phyloP scores from a whole-genome alignment of 2,888 invertebrate genomes.

The Phengaris alcon region DNA sequence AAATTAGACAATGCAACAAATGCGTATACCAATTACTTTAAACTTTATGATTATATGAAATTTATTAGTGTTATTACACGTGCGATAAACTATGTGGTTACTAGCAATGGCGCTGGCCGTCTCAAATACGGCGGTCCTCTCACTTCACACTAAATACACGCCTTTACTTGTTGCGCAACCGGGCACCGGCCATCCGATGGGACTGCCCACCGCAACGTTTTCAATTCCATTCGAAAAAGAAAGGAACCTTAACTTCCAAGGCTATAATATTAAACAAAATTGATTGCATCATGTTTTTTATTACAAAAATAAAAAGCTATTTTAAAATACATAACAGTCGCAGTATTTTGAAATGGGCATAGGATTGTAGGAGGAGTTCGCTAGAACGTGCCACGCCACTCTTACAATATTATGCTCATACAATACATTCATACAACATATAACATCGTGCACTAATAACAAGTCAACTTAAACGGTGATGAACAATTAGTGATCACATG shows the following conservation, averaged over 20 bases:
- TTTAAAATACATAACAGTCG: slow-evolving; percentile 68
- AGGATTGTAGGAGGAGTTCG: slow-evolving; percentile 11
- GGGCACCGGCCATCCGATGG: slow-evolving; percentile 12
- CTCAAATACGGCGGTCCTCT: slow-evolving; percentile 36
- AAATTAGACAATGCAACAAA: slow-evolving; percentile 51
- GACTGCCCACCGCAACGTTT: slow-evolving; percentile 14
- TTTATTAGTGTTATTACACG: slow-evolving; percentile 51
- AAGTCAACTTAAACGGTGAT: slow-evolving; percentile 65
- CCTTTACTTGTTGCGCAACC: slow-evolving; percentile 43
- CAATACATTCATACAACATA: slow-evolving; percentile 63
- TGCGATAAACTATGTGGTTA: slow-evolving; percentile 58
- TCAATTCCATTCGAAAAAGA: slow-evolving; percentile 28
- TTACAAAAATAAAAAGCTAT: slow-evolving; percentile 71
- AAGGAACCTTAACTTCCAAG: slow-evolving; percentile 22
- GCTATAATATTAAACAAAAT: slow-evolving; percentile 52
- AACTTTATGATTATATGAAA: slow-evolving; percentile 51
- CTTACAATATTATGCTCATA: slow-evolving; percentile 17
- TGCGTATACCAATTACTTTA: slow-evolving; percentile 43
- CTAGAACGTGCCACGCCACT: slow-evolving; percentile 11
- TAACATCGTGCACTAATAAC: slow-evolving; percentile 77
- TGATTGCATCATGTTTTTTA: slow-evolving; percentile 67
- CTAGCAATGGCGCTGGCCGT: slow-evolving; percentile 50
- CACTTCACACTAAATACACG: slow-evolving; percentile 31
- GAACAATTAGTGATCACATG: slow-evolving; percentile 51
- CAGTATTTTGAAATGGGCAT: slow-evolving; percentile 44